Conservation (phyloP, 1,140 invertebrate species). For the Cylas formicarius region DNA sequence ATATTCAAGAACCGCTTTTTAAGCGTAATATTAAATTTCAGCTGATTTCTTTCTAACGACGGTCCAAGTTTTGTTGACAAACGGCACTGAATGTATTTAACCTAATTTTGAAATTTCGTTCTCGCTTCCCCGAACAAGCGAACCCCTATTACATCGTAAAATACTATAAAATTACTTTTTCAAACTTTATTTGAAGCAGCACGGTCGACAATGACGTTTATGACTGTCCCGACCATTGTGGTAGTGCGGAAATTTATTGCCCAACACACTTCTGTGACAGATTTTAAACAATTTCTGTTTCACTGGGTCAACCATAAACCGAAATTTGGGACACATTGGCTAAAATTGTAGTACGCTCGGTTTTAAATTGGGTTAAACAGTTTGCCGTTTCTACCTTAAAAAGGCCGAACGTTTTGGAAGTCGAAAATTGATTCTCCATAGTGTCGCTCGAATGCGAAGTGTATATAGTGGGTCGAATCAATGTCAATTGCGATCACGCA, state of each 20-base stretch:
- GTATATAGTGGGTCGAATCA: too few species aligned
- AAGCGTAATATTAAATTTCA: too few species aligned
- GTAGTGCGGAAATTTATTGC: conserved; percentile 27
- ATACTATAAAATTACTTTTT: conserved; percentile 26
- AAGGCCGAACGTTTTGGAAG: background rate
- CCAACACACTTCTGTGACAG: conserved; percentile 21
- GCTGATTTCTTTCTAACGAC: too few species aligned
- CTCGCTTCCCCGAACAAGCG: too few species aligned
- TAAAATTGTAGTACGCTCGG: conserved; percentile 22
- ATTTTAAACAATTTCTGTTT: conserved; percentile 23
- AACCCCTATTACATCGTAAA: too few species aligned
- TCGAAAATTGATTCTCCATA: conserved; percentile 13
- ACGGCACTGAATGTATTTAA: too few species aligned
- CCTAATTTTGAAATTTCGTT: too few species aligned
- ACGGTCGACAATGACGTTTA: conserved; percentile 18
- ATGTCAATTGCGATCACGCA: too few species aligned
- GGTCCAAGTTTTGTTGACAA: too few species aligned
- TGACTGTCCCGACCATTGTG: conserved; percentile 15
- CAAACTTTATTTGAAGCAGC: conserved; percentile 14
- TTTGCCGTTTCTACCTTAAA: conserved; percentile 6
- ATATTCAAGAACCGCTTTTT: too few species aligned
- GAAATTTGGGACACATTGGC: conserved; percentile 32
- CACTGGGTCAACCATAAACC: conserved; percentile 35
- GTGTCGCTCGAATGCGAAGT: too few species aligned
- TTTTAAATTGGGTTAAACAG: conserved; percentile 29